Conservation (phyloP, 2,797 vertebrate species). For the Pseudomugil tenellus region DNA sequence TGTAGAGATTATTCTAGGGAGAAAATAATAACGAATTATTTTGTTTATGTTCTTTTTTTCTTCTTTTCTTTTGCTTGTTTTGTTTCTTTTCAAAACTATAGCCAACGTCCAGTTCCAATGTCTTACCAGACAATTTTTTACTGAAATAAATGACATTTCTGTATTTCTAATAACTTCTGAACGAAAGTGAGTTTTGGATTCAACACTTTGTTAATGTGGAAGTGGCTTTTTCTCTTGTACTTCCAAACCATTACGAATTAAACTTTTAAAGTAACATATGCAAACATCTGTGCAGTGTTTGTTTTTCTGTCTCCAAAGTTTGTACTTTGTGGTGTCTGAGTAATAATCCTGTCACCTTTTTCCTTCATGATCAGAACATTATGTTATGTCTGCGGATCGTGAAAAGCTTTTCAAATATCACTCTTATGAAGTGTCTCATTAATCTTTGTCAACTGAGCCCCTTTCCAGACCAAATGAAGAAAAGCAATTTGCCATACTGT, state of each 20-base stretch:
- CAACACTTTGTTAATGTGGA: background rate
- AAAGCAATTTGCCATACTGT: background rate
- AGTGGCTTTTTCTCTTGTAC: background rate
- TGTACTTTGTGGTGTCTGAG: background rate
- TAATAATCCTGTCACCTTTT: slow-evolving; percentile 5
- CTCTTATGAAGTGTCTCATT: slow-evolving; percentile 10
- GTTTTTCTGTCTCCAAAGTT: background rate
- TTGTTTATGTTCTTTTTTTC: too few species aligned
- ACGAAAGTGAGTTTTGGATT: background rate
- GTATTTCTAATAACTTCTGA: background rate
- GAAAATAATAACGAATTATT: too few species aligned
- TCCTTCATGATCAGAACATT: slow-evolving; percentile 1
- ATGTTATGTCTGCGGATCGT: slow-evolving; percentile 26
- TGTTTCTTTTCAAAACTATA: too few species aligned
- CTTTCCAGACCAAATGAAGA: slow-evolving; percentile 28
- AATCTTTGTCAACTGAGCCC: slow-evolving; percentile 34
- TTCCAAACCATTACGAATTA: background rate
- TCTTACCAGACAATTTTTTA: too few species aligned
- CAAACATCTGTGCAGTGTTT: background rate
- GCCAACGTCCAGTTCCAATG: too few species aligned
- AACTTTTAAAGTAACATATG: background rate
- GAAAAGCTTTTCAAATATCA: slow-evolving; percentile 33
- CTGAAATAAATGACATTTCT: background rate
- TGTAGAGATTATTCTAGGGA: too few species aligned
- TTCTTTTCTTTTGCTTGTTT: too few species aligned